These are phyloP conservation scores for Pristis pectinata DNA, from an alignment of 2,797 vertebrate species.

Conservation along the genomic window DNA sequence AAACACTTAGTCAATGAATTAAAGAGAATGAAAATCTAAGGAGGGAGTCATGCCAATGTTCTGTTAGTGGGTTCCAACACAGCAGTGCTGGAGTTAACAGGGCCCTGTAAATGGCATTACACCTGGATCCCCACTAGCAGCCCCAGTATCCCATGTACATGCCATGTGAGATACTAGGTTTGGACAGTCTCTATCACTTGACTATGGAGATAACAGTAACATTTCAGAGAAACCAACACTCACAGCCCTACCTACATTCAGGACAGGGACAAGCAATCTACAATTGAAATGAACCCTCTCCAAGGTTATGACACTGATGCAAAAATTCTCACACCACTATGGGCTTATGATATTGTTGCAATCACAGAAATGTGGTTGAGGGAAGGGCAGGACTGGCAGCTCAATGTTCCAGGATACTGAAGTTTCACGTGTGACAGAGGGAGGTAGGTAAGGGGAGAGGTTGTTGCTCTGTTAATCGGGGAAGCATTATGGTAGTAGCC, in stretches of 20 bases:
- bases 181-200: not conserved
- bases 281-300: not conserved
- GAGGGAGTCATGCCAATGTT: not conserved
- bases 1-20: not conserved
- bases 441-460: too few relatives aligned
- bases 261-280: not conserved
- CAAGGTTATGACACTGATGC: not conserved
- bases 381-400: too few relatives aligned
- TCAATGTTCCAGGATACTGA: too few relatives aligned
- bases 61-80: not conserved
- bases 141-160: not conserved
- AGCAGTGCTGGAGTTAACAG: not conserved
- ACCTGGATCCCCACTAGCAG: not conserved
- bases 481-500: too few relatives aligned
- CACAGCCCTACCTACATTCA: not conserved
- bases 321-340: too few relatives aligned
- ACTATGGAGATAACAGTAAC: not conserved
- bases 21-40: not conserved
- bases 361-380: too few relatives aligned
- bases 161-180: not conserved
- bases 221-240: not conserved
- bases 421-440: too few relatives aligned
- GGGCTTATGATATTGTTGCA: too few relatives aligned
- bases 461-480: too few relatives aligned
- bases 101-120: not conserved